A percentile compares a stretch with the other conserved stretches of the same genome.
phyloP scores from a whole-genome alignment of 2,888 invertebrate species.

The Nomada flava region DNA sequence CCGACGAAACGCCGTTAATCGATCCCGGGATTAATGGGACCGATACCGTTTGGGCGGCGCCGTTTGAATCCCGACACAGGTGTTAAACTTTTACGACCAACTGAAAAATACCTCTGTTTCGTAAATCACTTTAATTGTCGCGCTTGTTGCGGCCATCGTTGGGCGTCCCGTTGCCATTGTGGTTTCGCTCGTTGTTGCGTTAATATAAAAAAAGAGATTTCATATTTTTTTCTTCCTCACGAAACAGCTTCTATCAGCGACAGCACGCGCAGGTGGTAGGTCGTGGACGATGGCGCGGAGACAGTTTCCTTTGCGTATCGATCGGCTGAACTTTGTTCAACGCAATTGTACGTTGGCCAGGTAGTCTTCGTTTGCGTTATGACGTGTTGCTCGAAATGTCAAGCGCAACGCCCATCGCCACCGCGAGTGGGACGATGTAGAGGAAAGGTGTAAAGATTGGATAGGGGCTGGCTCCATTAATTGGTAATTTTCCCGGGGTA shows the following conservation, averaged over 20 bases:
- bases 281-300: background rate
- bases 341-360: background rate
- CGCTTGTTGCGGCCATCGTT: background rate
- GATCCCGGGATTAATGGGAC: slow-evolving; percentile 59
- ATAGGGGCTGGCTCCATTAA: slow-evolving; percentile 5
- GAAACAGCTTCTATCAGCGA: background rate
- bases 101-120: slow-evolving; percentile 51
- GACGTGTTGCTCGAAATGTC: slow-evolving; percentile 23
- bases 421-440: slow-evolving; percentile 7
- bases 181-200: too few relatives aligned
- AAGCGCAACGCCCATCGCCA: slow-evolving; percentile 28
- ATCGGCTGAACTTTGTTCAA: background rate
- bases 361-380: slow-evolving; percentile 19
- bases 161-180: too few relatives aligned
- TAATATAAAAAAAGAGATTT: background rate
- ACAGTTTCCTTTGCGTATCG: background rate
- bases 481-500: slow-evolving; percentile 9
- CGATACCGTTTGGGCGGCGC: slow-evolving; percentile 38
- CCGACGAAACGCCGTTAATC: slow-evolving; percentile 62
- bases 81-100: slow-evolving; percentile 56
- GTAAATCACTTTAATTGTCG: slow-evolving; percentile 55
- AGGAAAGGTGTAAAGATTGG: slow-evolving; percentile 6
- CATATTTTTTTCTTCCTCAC: background rate
- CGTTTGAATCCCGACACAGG: slow-evolving; percentile 54
- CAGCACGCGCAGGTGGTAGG: background rate